A percentile compares a stretch with the other conserved stretches of the same genome.
These are phyloP conservation scores for Ceramica pisi DNA, from an alignment of 2,888 invertebrate genomes.

Conservation along the genomic window DNA sequence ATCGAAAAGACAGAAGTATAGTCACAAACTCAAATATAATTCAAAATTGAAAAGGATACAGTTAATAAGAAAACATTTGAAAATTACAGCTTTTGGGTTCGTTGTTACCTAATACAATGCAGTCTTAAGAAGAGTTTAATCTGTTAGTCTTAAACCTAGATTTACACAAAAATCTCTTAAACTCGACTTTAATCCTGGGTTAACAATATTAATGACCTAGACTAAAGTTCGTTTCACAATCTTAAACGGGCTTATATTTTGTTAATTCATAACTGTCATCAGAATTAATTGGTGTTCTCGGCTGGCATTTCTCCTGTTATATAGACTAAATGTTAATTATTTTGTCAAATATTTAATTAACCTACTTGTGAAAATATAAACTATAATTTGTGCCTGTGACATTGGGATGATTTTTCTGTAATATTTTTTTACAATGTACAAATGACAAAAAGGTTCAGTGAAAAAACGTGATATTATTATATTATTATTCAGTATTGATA, in stretches of 20 bases:
- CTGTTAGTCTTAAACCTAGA: conserved; percentile 1
- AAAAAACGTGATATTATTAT: not conserved
- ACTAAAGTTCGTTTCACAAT: not conserved
- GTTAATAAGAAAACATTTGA: no score
- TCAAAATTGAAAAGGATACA: not conserved
- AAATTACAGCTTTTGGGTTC: no score
- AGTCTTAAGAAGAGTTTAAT: not conserved
- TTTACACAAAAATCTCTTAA: not conserved
- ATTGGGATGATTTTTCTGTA: not conserved
- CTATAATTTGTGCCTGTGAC: not conserved
- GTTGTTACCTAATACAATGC: not conserved
- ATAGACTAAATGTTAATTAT: not conserved
- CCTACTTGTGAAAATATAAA: not conserved
- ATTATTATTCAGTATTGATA: not conserved
- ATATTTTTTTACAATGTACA: not conserved
- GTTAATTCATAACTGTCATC: conserved; percentile 2
- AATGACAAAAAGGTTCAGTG: not conserved
- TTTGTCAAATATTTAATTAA: not conserved
- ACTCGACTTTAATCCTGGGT: conserved; percentile 5
- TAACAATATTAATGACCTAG: conserved; percentile 2
- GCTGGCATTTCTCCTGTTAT: not conserved
- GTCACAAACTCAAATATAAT: not conserved
- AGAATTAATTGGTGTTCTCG: conserved; percentile 6
- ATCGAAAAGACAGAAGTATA: not conserved
- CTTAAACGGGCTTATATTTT: not conserved